Evolutionary conservation across 2,113 vertebrate genomes (phyloP).

Genomic region (Rhea americana): DNA sequence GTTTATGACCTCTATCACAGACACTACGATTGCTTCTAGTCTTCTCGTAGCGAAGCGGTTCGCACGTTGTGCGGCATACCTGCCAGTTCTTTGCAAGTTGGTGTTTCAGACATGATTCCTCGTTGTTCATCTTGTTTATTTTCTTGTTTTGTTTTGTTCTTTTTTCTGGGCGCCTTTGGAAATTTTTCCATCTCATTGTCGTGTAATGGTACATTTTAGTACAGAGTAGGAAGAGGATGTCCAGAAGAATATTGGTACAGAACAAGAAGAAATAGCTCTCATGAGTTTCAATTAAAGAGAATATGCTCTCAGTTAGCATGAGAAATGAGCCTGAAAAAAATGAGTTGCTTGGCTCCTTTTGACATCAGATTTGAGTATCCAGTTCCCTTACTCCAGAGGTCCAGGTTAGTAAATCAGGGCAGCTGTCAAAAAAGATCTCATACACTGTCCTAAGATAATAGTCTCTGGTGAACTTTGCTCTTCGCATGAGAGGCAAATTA

Average conservation of each 20-base stretch:
- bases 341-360: background rate
- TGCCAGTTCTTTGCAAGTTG: background rate
- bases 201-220: background rate
- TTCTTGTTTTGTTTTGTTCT: background rate
- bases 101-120: background rate
- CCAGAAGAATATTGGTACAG: background rate
- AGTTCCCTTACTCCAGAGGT: background rate
- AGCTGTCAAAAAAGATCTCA: background rate
- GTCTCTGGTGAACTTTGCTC: background rate
- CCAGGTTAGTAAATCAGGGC: background rate
- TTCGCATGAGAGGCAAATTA: background rate
- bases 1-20: background rate
- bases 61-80: background rate
- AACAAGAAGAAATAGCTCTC: background rate
- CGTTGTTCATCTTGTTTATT: background rate
- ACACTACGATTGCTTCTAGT: background rate
- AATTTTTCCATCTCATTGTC: background rate
- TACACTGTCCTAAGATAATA: background rate
- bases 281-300: background rate
- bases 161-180: background rate
- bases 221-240: background rate
- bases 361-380: background rate
- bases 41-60: background rate
- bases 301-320: conserved; percentile 7
- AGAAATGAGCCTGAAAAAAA: conserved; percentile 1